Conservation (phyloP, 2,888 invertebrate species). For the Eremobia ochroleuca region DNA sequence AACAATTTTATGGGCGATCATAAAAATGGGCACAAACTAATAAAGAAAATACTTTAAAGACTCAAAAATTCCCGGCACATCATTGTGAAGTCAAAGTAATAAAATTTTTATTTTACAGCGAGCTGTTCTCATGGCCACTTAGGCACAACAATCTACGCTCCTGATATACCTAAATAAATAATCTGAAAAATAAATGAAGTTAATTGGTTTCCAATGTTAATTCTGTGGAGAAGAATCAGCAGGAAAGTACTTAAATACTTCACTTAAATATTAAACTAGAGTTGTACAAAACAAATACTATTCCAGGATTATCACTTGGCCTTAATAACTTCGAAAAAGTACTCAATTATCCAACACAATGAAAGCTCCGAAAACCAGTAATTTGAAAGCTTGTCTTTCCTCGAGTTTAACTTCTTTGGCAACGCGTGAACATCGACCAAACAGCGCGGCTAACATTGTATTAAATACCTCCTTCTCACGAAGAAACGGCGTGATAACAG, state of each 20-base stretch:
- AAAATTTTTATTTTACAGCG: slow-evolving; percentile 24
- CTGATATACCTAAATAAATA: slow-evolving; percentile 6
- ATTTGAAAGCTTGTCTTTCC: slow-evolving; percentile 6
- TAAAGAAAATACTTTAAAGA: slow-evolving; percentile 30
- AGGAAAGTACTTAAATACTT: slow-evolving; percentile 16
- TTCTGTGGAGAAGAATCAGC: slow-evolving; percentile 11
- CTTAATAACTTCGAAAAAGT: slow-evolving; percentile 7
- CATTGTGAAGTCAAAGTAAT: slow-evolving; percentile 36
- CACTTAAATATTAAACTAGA: slow-evolving; percentile 1
- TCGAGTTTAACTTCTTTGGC: slow-evolving; percentile 27
- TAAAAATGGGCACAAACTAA: slow-evolving; percentile 25
- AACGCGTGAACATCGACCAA: slow-evolving; percentile 45
- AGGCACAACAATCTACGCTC: background rate
- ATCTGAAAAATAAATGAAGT: background rate
- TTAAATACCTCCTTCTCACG: slow-evolving; percentile 44
- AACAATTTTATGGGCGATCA: slow-evolving; percentile 21
- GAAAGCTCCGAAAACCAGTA: slow-evolving; percentile 18
- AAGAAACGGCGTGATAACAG: slow-evolving; percentile 60
- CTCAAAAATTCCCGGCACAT: slow-evolving; percentile 13
- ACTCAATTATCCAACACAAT: slow-evolving; percentile 30
- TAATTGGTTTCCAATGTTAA: slow-evolving; percentile 16
- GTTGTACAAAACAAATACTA: slow-evolving; percentile 7
- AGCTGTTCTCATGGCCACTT: slow-evolving; percentile 15
- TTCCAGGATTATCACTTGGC: slow-evolving; percentile 21
- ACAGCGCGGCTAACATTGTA: slow-evolving; percentile 27